phyloP scores from a whole-genome alignment of 2,888 invertebrate genomes.

The Protodeltote pygarga region DNA sequence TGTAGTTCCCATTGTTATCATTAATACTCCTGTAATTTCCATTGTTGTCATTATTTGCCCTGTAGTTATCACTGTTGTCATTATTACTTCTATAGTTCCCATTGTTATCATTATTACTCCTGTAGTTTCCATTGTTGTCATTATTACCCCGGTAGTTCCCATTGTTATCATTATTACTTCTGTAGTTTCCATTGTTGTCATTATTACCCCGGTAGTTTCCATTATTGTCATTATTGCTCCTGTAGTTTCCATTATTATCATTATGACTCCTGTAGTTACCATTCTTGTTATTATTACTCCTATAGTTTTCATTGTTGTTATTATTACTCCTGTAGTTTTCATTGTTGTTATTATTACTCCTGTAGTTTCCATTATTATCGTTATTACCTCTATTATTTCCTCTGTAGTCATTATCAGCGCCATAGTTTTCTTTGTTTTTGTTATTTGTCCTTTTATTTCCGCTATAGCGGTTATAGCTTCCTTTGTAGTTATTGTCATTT shows the following conservation, averaged over 20 bases:
- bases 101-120: not conserved
- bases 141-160: not conserved
- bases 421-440: not conserved
- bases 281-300: not conserved
- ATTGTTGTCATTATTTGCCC: not conserved
- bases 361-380: not conserved
- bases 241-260: not conserved
- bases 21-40: too few relatives aligned
- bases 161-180: not conserved
- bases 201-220: not conserved
- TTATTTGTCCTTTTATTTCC: not conserved
- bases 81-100: not conserved
- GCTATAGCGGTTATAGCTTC: not conserved
- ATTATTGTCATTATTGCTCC: not conserved
- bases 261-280: not conserved
- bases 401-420: not conserved
- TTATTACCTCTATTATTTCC: not conserved
- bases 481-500: too few relatives aligned
- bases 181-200: not conserved
- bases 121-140: not conserved
- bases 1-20: too few relatives aligned
- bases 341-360: not conserved
- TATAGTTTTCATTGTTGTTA: not conserved
- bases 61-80: not conserved
- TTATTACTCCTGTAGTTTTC: not conserved